These are phyloP conservation scores for Luperina testacea DNA, from an alignment of 2,888 invertebrate genomes.

Conservation along the genomic window DNA sequence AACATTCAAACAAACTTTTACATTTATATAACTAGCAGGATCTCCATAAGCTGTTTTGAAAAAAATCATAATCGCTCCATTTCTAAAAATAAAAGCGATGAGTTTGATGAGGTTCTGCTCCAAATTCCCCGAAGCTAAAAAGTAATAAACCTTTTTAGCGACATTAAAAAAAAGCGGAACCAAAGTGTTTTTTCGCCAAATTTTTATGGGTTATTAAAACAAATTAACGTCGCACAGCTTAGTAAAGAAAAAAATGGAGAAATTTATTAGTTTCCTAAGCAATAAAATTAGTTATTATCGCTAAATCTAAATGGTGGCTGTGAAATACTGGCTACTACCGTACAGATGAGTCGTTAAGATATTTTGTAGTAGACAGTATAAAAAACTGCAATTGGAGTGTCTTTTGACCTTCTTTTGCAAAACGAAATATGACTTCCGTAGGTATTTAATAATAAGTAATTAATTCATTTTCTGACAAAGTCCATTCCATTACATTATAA, in stretches of 20 bases:
- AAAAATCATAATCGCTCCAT: background rate
- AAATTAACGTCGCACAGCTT: constrained; percentile 78
- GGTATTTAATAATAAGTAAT: background rate
- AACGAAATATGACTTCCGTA: background rate
- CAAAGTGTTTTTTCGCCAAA: constrained; percentile 79
- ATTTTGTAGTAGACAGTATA: constrained; percentile 55
- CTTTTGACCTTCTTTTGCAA: constrained; percentile 5
- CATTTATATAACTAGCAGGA: background rate
- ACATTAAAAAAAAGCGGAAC: constrained; percentile 82
- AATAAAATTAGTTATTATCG: constrained; percentile 86
- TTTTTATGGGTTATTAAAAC: constrained; percentile 87
- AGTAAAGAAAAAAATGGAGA: constrained; percentile 71
- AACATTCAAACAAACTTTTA: background rate
- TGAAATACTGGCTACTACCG: constrained; percentile 75
- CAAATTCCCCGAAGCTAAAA: constrained; percentile 63
- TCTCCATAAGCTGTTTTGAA: background rate
- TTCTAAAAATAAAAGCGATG: constrained; percentile 44
- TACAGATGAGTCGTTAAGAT: constrained; percentile 78
- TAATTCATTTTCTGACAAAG: no score
- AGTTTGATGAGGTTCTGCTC: constrained; percentile 12
- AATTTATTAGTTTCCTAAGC: constrained; percentile 87
- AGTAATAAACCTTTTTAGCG: constrained; percentile 78
- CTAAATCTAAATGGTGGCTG: constrained; percentile 81
- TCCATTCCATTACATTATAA: no score
- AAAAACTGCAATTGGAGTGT: constrained; percentile 35